Conservation (phyloP, 2,888 invertebrate species). For the Lasiommata megera region DNA sequence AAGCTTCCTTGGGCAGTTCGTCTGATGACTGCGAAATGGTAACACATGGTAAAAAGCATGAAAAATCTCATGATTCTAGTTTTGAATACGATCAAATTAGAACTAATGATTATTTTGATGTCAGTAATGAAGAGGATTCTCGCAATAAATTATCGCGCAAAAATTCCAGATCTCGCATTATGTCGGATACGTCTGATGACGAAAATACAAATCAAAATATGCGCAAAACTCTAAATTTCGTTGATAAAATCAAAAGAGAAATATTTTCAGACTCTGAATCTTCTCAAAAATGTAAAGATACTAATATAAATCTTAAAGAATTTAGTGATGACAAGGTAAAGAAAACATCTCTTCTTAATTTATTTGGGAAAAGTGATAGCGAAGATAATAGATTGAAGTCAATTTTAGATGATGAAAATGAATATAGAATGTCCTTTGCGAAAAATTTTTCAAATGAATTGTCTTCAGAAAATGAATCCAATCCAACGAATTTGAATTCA, state of each 20-base stretch:
- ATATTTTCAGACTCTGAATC: conserved; percentile 75
- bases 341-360: conserved; percentile 63
- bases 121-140: conserved; percentile 73
- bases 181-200: conserved; percentile 90
- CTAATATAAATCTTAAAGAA: conserved; percentile 43
- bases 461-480: conserved; percentile 74
- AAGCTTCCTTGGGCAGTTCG: conserved; percentile 76
- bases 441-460: conserved; percentile 64
- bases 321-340: conserved; percentile 53
- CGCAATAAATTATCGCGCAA: conserved; percentile 83
- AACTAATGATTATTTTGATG: conserved; percentile 72
- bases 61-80: conserved; percentile 63
- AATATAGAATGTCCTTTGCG: conserved; percentile 53
- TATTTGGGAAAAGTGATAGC: conserved; percentile 73
- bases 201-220: conserved; percentile 80
- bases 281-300: conserved; percentile 46
- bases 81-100: conserved; percentile 68
- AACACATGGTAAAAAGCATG: conserved; percentile 67
- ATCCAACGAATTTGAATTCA: conserved; percentile 58
- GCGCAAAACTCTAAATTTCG: conserved; percentile 59
- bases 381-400: conserved; percentile 69
- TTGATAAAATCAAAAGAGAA: conserved; percentile 79
- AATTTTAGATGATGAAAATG: conserved; percentile 57
- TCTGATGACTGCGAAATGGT: conserved; percentile 76
- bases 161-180: conserved; percentile 86